Evolutionary conservation across 1,140 invertebrate genomes (phyloP), one percentile per base, ranked within the genome.

Genomic region (Drosophila guanche): DNA sequence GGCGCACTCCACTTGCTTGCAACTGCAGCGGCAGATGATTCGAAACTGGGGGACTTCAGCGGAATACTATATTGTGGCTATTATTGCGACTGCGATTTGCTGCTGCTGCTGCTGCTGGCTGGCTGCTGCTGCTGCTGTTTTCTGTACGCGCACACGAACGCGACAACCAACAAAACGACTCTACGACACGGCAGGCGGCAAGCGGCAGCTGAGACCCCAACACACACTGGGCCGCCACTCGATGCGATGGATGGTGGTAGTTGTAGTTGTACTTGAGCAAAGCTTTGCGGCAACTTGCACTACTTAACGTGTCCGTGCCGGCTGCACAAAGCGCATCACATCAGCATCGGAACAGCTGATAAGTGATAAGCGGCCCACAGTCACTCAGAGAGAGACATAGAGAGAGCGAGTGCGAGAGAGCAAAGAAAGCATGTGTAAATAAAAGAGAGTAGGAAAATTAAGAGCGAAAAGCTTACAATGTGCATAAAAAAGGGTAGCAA

Each of bases 121-220:
- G 52, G 58, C 69, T 54, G 58, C 48, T 73, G 47, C 57, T 69
- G 63, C 65, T 41, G 53, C 16, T 47, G 48, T 67, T 51, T 67
- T 25, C 71, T 73, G 70, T 86, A 83, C 81, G 81, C 81, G 81
- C 81, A 85, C 76, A 86, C 81, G 81, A 86, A 86, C 81, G 83
- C 81, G 81, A 81, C 81, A 88, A 81, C 81, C 83, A 86, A 86
- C 81, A 86, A 86, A 74, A 88, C 77, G 81, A 86, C 77, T 88
- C 77, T 86, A 77, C 41, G 55, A 58, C 54, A 56, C 42, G 55
- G 55, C 55, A 42, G 16, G 29, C 42, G 72, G 66, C 73, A 77
- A 71, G 72, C 47, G 59, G 63, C 58, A 72, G 62, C 62, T 66
- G 63, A 52, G 61, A 60, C 76, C 63, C 69, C 78, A 78, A 73